Percentiles rank a stretch among this genome's conserved stretches.
Evolutionary conservation across 2,888 invertebrate species (phyloP).

Genomic region (Pyrocoelia pectoralis): DNA sequence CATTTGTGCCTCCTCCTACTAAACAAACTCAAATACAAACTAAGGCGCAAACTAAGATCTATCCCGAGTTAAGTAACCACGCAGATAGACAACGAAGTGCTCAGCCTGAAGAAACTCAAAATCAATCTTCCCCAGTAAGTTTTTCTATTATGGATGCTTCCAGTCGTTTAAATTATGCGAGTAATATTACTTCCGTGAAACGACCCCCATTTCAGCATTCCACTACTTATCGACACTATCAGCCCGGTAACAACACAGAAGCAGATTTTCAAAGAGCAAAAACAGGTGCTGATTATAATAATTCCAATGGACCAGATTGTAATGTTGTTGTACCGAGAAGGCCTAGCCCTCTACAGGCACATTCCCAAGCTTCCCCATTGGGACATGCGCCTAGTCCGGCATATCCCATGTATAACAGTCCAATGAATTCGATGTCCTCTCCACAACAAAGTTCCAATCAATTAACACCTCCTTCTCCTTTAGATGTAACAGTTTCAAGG

Average conservation of each 20-base stretch:
- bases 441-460: constrained; percentile 71
- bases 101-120: constrained; percentile 63
- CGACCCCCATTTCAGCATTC: constrained; percentile 63
- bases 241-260: constrained; percentile 67
- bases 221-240: constrained; percentile 65
- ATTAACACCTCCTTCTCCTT: constrained; percentile 72
- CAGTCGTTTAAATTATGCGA: constrained; percentile 69
- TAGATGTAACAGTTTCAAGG: constrained; percentile 74
- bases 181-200: constrained; percentile 64
- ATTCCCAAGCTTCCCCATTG: constrained; percentile 76
- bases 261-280: constrained; percentile 66
- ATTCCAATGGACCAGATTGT: constrained; percentile 64
- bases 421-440: constrained; percentile 78
- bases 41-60: constrained; percentile 81
- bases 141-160: constrained; percentile 79
- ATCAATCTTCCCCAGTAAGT: constrained; percentile 76
- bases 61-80: constrained; percentile 68
- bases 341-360: constrained; percentile 73
- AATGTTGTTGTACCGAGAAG: constrained; percentile 70
- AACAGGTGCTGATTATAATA: constrained; percentile 61
- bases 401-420: constrained; percentile 86
- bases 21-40: constrained; percentile 69
- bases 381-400: constrained; percentile 81
- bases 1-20: constrained; percentile 52
- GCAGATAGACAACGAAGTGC: constrained; percentile 52